A percentile compares a stretch with the other conserved stretches of the same genome.
Conservation (phyloP, 2,113 vertebrate species). For the Rhynchomys soricoides region DNA sequence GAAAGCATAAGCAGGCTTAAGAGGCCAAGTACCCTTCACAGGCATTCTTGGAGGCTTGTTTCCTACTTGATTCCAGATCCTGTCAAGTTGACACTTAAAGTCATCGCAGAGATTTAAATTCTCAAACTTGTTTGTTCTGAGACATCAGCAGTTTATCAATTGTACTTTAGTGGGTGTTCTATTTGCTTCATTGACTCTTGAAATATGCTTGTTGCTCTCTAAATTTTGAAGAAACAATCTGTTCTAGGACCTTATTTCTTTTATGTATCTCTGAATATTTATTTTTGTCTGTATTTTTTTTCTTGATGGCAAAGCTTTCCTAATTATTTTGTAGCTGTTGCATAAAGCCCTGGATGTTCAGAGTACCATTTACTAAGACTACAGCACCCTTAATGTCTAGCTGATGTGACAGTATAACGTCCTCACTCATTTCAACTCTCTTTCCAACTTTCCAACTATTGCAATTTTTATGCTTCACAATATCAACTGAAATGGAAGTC, state of each 20-base stretch:
- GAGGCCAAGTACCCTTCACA: background rate
- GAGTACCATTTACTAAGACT: background rate
- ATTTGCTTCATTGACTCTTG: background rate
- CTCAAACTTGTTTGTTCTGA: background rate
- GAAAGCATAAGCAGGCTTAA: no score
- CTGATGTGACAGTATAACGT: background rate
- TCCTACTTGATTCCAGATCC: background rate
- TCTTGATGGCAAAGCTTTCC: background rate
- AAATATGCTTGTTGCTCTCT: background rate
- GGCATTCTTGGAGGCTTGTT: background rate
- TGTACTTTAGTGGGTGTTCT: background rate
- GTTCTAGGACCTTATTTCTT: background rate
- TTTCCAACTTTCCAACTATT: background rate
- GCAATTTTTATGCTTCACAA: background rate
- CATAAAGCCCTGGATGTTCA: background rate
- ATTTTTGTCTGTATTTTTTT: background rate
- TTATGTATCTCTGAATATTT: background rate
- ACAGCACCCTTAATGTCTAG: background rate
- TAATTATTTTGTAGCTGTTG: background rate
- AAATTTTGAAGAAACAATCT: background rate
- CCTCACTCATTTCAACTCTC: background rate
- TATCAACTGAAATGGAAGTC: background rate
- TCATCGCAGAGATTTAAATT: background rate
- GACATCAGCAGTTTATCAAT: background rate
- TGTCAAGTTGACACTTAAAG: background rate